Evolutionary conservation across 2,888 invertebrate species (phyloP), one percentile per base, ranked within the genome.

Genomic region (Ophioninae sp.): DNA sequence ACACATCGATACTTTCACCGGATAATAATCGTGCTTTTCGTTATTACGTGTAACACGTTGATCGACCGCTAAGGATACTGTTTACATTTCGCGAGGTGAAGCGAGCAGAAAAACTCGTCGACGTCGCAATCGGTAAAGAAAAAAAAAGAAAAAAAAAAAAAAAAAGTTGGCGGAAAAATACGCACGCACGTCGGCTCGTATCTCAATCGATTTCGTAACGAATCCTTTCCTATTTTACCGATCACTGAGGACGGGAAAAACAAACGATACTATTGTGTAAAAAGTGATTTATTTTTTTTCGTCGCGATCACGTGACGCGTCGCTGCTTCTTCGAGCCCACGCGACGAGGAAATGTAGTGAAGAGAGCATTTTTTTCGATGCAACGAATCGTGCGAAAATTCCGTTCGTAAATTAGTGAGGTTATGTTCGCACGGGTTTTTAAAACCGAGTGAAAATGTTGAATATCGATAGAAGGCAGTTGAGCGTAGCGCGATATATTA

Each of bases 1-100:
- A 59, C 20, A 59, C 22, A 56, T 44, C 51, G 59, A 72, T 69
- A 84, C 84, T 84, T 82, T 82, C 84, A 76, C 81, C 75, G 22
- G 64, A 44, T 65, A 84, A 77, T 71, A 78, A 61, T 41, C 59
- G 81, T 81, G 64, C 67, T 51, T 74, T 74, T 61, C 37, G 39
- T 71, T 41, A 23, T 10, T 30, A 56, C 59, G 23, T 30, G 74
- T 74, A 61, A 68, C 64, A 56, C 69, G 22, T 61, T 58, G 44
- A 71, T 74, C 74, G 81, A 83, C 74, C 39, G 78, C 71, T 71
- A 63, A 41, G 80, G 68, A 65, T 63, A 80, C 73, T 44, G 69
- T 64, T 67, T 69, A 74, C 78, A 30, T 83, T 74, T 81, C 83
- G 56, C 37, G 69, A 78, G 77, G 77, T 78, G 59, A 64, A 5